Evolutionary conservation across 2,113 vertebrate genomes (phyloP).

Genomic region (Sturnus vulgaris): DNA sequence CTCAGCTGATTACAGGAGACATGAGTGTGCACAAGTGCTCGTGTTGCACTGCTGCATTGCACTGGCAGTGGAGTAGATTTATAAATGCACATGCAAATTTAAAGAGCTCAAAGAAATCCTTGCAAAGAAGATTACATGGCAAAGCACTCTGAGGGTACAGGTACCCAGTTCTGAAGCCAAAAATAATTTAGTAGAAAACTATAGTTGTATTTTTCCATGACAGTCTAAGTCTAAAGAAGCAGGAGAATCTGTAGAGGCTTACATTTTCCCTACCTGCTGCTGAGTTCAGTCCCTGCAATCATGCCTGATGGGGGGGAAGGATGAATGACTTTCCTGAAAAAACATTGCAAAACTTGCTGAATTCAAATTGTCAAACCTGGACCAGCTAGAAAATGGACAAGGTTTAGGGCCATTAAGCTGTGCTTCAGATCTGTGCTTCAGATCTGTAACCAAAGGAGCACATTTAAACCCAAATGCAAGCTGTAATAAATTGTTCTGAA

Average conservation of each 20-base stretch:
- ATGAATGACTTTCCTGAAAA: not conserved
- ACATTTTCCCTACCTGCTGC: not conserved
- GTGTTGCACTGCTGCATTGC: not conserved
- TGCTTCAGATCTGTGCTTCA: not conserved
- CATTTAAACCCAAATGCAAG: not conserved
- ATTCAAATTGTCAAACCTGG: not conserved
- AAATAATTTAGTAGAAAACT: not conserved
- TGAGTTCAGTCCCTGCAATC: not conserved
- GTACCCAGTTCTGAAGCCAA: not conserved
- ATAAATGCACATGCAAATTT: not conserved
- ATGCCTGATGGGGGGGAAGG: not conserved
- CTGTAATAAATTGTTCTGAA: not conserved
- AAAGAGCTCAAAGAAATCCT: not conserved
- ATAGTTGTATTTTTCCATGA: not conserved
- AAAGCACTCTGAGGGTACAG: not conserved
- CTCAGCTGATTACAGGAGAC: not conserved
- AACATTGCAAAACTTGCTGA: not conserved
- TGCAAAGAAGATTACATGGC: not conserved
- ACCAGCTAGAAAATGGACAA: not conserved
- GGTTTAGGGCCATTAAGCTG: not conserved
- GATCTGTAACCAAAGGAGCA: not conserved
- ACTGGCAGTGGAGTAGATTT: not conserved
- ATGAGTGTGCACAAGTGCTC: not conserved
- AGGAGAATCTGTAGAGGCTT: not conserved
- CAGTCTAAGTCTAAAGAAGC: not conserved